Conservation (phyloP, 2,888 invertebrate species). For the Nephrotoma flavescens region DNA sequence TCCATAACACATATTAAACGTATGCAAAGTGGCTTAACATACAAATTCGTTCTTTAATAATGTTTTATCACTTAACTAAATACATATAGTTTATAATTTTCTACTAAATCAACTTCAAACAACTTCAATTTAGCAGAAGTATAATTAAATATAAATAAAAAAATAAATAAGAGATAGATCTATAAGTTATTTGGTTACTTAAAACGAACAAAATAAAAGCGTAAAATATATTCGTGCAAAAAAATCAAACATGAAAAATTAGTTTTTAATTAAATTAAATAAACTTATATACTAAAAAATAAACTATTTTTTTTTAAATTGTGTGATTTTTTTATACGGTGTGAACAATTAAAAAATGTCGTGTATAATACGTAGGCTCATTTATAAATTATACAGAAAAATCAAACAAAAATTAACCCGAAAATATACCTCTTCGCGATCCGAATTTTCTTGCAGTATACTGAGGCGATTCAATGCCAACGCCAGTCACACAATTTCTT, state of each 20-base stretch:
- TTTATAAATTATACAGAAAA: neutral
- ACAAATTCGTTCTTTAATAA: too few relatives aligned
- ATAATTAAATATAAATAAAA: neutral
- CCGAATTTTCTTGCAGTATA: constrained; percentile 18
- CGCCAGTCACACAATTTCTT: constrained; percentile 23
- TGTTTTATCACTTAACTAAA: too few relatives aligned
- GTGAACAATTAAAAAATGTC: neutral
- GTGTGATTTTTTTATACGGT: neutral
- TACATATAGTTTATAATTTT: neutral
- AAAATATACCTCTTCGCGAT: constrained; percentile 15
- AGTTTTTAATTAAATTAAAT: neutral
- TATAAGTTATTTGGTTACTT: neutral
- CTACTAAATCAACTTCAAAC: neutral
- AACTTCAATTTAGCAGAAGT: neutral
- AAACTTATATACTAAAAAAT: neutral
- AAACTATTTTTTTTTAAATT: neutral
- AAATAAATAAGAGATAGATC: neutral
- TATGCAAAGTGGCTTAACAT: too few relatives aligned
- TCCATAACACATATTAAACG: too few relatives aligned
- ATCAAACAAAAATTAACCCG: neutral
- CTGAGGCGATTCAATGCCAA: constrained; percentile 18
- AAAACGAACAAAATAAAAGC: neutral
- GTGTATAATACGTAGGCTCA: neutral
- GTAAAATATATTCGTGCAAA: neutral
- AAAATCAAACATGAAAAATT: neutral